These are phyloP conservation scores for Avahi laniger DNA, from an alignment of 2,797 vertebrate species.

Conservation along the genomic window DNA sequence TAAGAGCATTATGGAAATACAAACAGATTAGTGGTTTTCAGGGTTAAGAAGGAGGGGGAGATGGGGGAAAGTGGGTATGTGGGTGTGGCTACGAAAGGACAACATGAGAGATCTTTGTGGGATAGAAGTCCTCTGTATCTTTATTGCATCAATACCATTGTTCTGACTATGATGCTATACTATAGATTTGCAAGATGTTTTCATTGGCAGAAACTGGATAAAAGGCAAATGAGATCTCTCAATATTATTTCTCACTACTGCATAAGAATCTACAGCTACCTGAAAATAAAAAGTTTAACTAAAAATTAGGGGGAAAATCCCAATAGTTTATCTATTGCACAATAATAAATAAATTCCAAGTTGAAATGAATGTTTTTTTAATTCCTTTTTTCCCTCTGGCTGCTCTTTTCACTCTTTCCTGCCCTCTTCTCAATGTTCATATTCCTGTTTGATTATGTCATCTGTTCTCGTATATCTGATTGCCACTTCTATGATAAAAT, in stretches of 20 bases:
- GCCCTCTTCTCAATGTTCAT: background rate
- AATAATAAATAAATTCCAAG: background rate
- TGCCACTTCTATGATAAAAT: background rate
- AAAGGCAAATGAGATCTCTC: background rate
- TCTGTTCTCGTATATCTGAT: background rate
- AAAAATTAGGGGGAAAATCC: background rate
- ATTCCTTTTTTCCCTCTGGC: background rate
- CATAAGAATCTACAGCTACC: background rate
- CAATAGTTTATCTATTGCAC: background rate
- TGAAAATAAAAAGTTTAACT: background rate
- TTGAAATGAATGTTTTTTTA: background rate
- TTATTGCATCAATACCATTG: background rate
- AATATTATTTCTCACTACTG: background rate
- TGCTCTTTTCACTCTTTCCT: background rate
- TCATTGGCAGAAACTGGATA: background rate
- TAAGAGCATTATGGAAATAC: background rate
- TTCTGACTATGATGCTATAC: background rate
- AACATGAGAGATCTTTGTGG: too few relatives aligned
- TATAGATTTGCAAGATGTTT: background rate
- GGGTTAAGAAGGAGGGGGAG: background rate
- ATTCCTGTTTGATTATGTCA: background rate
- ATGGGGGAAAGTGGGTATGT: background rate
- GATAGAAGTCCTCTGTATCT: background rate
- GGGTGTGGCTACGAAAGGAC: background rate
- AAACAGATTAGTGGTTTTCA: background rate